A percentile compares a stretch with the other conserved stretches of the same genome.
These are phyloP conservation scores for Gadopsis marmoratus DNA, from an alignment of 2,797 vertebrate genomes.

Conservation along the genomic window DNA sequence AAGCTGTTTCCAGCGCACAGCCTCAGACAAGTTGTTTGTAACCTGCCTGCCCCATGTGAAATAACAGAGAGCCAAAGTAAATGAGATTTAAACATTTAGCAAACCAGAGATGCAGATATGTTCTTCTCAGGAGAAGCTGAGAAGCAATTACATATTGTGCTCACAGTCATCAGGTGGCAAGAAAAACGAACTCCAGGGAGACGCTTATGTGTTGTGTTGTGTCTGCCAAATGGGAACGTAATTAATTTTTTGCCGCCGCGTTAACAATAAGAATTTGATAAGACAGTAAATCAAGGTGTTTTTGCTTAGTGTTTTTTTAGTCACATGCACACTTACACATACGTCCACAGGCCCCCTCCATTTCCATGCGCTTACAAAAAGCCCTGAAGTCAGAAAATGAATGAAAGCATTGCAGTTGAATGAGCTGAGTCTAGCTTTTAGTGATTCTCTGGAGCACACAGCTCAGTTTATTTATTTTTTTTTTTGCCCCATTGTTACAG, in stretches of 20 bases:
- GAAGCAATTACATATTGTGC: constrained; percentile 34
- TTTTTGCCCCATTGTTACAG: constrained; percentile 21
- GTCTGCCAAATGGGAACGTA: not conserved
- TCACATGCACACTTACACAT: not conserved
- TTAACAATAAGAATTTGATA: constrained; percentile 12
- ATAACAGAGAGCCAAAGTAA: constrained; percentile 37
- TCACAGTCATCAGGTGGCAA: constrained; percentile 27
- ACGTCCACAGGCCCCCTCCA: not conserved
- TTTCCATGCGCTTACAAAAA: constrained; percentile 5
- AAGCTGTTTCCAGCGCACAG: constrained; percentile 24
- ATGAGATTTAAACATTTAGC: constrained; percentile 47
- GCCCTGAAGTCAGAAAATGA: constrained; percentile 18
- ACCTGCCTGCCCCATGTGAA: constrained; percentile 41
- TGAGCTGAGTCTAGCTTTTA: constrained; percentile 33
- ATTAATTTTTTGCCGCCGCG: not conserved
- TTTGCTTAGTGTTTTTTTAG: constrained; percentile 8
- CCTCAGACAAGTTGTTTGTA: constrained; percentile 36
- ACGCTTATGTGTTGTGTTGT: not conserved
- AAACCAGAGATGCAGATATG: constrained; percentile 13
- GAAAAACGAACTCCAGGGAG: constrained; percentile 20
- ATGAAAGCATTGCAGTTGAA: constrained; percentile 38
- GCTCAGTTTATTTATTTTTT: constrained; percentile 11
- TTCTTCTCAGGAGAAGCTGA: constrained; percentile 30
- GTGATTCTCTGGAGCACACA: constrained; percentile 29
- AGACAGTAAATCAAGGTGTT: not conserved